These are phyloP conservation scores for Uloborus diversus DNA, from an alignment of 1,140 invertebrate species.

Conservation along the genomic window DNA sequence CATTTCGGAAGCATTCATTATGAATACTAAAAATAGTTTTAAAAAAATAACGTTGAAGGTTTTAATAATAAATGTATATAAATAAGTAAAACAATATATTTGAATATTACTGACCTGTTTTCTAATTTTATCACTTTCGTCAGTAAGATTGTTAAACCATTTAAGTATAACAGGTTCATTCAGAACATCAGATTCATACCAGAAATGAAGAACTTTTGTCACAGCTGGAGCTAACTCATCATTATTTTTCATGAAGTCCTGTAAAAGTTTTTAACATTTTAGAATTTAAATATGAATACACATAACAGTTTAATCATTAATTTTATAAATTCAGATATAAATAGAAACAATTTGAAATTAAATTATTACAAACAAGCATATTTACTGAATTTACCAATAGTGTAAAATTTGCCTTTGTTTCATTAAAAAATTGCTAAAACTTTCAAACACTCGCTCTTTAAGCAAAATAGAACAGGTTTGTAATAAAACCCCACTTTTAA, in stretches of 20 bases:
- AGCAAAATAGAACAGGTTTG: too few relatives aligned
- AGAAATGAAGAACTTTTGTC: conserved; percentile 74
- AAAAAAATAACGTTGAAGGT: not conserved
- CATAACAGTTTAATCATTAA: not conserved
- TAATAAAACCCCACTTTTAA: too few relatives aligned
- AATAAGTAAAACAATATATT: not conserved
- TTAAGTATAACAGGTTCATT: conserved; percentile 80
- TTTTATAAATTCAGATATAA: not conserved
- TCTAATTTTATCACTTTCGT: conserved; percentile 66
- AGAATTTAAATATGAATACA: not conserved
- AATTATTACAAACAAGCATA: not conserved
- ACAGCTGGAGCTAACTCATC: conserved; percentile 64
- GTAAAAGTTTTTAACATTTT: not conserved
- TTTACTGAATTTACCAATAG: not conserved
- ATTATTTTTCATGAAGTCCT: conserved; percentile 61
- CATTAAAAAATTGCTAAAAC: not conserved
- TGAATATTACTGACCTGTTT: conserved; percentile 8
- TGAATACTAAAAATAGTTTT: not conserved
- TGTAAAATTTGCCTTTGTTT: not conserved
- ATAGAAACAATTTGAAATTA: not conserved
- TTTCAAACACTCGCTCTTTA: too few relatives aligned
- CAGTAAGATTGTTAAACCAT: conserved; percentile 75
- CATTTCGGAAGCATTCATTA: not conserved
- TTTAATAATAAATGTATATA: not conserved
- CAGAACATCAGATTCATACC: conserved; percentile 85